These are phyloP conservation scores for Coptodon rendalli DNA, from an alignment of 2,113 vertebrate genomes.

Conservation along the genomic window DNA sequence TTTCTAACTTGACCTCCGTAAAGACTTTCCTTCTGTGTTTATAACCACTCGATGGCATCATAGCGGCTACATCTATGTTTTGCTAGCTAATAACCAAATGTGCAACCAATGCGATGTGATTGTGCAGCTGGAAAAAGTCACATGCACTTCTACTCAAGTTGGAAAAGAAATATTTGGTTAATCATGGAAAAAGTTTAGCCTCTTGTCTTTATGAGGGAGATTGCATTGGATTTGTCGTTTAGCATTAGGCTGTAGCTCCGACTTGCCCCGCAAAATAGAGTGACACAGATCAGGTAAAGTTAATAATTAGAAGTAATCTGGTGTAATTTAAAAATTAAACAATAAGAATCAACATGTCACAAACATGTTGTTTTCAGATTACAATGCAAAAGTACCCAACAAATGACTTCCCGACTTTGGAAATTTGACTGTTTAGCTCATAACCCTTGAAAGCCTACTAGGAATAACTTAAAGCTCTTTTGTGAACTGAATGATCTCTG, in stretches of 20 bases:
- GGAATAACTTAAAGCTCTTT: background rate
- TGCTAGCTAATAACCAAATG: background rate
- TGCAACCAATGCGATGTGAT: background rate
- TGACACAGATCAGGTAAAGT: background rate
- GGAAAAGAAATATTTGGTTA: background rate
- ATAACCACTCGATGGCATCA: background rate
- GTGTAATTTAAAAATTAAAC: background rate
- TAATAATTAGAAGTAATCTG: background rate
- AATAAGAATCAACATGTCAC: background rate
- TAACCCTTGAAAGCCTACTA: background rate
- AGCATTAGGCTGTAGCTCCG: background rate
- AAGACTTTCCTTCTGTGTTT: background rate
- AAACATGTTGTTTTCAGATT: background rate
- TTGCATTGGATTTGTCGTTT: accelerated
- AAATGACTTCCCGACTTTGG: background rate
- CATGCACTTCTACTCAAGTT: background rate
- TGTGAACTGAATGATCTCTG: background rate
- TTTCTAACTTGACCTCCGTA: background rate
- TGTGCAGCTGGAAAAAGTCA: background rate
- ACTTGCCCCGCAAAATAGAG: background rate
- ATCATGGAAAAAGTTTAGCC: background rate
- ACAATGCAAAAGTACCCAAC: background rate
- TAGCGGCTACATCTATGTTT: background rate
- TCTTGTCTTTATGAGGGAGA: background rate
- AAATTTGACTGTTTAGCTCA: background rate